These are phyloP conservation scores for Cydia pomonella DNA, from an alignment of 1,140 invertebrate genomes.

Conservation along the genomic window DNA sequence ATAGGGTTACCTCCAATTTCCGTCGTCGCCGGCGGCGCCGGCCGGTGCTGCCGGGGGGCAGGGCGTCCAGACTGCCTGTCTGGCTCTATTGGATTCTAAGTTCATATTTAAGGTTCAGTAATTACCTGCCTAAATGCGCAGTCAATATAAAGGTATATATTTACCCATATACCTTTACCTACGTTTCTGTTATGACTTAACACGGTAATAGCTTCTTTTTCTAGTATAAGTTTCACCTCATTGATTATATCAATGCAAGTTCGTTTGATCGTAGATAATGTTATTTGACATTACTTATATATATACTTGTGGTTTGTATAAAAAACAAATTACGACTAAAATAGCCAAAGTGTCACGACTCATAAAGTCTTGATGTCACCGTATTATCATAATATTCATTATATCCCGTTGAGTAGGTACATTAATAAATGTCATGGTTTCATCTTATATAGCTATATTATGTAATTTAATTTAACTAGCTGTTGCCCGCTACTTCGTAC, in stretches of 20 bases:
- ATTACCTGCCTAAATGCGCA: not conserved
- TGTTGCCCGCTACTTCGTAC: too few species aligned
- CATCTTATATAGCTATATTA: not conserved
- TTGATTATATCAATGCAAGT: too few species aligned
- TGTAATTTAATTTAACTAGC: too few species aligned
- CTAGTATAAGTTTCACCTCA: too few species aligned
- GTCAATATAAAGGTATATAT: too few species aligned
- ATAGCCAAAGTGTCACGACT: not conserved
- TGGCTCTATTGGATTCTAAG: not conserved
- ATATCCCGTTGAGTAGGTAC: not conserved
- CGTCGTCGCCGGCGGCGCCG: not conserved
- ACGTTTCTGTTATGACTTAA: too few species aligned
- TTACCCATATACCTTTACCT: not conserved
- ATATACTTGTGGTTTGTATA: not conserved
- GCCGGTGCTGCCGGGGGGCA: not conserved
- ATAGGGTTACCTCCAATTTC: slow-evolving; percentile 12
- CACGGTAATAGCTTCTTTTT: too few species aligned
- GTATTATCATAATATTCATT: not conserved
- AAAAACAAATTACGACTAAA: not conserved
- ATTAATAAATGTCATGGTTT: not conserved
- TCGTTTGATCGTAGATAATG: too few species aligned
- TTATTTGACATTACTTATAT: not conserved
- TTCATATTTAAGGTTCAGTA: not conserved
- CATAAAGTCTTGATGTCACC: not conserved
- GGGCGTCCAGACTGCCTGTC: not conserved